These are phyloP conservation scores for Tinea trinotella DNA, from an alignment of 2,888 invertebrate species.

Conservation along the genomic window DNA sequence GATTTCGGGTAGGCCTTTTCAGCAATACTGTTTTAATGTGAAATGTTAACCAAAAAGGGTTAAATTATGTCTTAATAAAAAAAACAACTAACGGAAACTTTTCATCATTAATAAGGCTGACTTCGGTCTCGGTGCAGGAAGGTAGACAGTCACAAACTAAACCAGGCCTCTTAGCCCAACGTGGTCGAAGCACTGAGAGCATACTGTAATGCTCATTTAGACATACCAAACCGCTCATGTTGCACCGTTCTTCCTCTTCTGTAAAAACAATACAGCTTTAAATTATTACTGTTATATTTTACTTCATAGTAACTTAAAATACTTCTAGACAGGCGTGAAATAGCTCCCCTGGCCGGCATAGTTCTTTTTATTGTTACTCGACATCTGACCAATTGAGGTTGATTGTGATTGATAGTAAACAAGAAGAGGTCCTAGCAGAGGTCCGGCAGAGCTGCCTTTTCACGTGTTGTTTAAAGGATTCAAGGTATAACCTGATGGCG, in stretches of 20 bases:
- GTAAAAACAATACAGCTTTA: too few relatives aligned
- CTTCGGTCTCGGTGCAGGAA: slow-evolving; percentile 80
- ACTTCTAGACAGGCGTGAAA: too few relatives aligned
- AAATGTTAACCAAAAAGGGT: neutral
- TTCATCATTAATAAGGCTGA: slow-evolving; percentile 74
- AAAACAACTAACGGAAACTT: slow-evolving; percentile 37
- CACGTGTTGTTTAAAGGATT: too few relatives aligned
- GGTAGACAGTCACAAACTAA: slow-evolving; percentile 78
- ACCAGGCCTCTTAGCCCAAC: slow-evolving; percentile 75
- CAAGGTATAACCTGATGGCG: too few relatives aligned
- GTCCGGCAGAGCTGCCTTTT: too few relatives aligned
- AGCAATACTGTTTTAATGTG: neutral
- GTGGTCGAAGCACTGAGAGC: slow-evolving; percentile 76
- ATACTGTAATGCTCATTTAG: slow-evolving; percentile 73
- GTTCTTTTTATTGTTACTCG: too few relatives aligned
- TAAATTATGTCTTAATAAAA: neutral
- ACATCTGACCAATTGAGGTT: slow-evolving; percentile 5
- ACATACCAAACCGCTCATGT: slow-evolving; percentile 77
- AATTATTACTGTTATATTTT: too few relatives aligned
- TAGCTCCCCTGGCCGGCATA: too few relatives aligned
- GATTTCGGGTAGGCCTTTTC: too few relatives aligned
- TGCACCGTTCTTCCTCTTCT: slow-evolving; percentile 49
- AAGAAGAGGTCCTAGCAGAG: too few relatives aligned
- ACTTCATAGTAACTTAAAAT: too few relatives aligned
- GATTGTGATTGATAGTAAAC: neutral